Evolutionary conservation across 2,113 vertebrate genomes (phyloP).

Genomic region (Myxocyprinus asiaticus): DNA sequence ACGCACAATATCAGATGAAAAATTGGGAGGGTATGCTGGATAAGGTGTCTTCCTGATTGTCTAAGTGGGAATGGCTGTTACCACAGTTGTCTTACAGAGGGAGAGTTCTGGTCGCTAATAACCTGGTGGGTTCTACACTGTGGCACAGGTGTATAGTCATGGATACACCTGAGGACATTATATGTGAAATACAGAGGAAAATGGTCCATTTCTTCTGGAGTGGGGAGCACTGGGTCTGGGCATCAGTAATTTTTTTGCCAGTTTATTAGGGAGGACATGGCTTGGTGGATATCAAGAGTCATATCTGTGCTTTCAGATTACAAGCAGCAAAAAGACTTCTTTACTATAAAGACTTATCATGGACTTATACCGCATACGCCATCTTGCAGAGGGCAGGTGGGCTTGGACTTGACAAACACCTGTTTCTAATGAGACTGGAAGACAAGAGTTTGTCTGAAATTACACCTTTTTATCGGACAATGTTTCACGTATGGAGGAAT

Average conservation of each 20-base stretch:
- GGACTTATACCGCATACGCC: neutral
- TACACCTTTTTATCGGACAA: neutral
- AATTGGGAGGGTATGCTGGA: no score
- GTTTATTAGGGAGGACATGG: neutral
- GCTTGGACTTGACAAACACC: neutral
- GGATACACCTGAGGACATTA: no score
- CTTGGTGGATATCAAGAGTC: neutral
- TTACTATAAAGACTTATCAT: neutral
- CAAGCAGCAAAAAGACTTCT: neutral
- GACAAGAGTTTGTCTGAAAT: neutral
- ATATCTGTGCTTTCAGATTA: neutral
- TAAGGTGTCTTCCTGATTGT: no score
- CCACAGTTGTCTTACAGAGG: no score
- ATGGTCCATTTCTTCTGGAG: no score
- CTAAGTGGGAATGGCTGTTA: no score
- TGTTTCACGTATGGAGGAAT: neutral
- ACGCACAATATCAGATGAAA: no score
- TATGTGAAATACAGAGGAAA: no score
- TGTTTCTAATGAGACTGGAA: neutral
- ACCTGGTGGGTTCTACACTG: no score
- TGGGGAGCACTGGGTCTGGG: neutral
- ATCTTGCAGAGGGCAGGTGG: neutral
- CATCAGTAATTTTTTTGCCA: neutral
- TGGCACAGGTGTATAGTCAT: no score
- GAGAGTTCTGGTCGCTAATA: no score